Conservation (phyloP, 1,140 invertebrate species). For the Bombus vancouverensis region DNA sequence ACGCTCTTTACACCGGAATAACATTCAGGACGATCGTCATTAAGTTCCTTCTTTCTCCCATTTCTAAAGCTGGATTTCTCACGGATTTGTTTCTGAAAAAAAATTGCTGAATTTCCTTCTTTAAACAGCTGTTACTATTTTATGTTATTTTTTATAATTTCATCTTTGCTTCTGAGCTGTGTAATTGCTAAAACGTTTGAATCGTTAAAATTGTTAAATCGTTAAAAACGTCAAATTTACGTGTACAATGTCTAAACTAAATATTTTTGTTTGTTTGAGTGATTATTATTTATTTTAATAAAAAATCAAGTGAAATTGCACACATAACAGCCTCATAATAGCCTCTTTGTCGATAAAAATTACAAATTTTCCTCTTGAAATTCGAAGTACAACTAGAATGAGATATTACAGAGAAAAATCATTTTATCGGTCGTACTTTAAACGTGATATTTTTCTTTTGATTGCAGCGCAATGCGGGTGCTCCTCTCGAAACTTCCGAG, state of each 20-base stretch:
- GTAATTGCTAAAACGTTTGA: too few species aligned
- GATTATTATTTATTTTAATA: too few species aligned
- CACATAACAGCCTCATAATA: too few species aligned
- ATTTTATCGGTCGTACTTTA: neutral
- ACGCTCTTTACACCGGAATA: neutral
- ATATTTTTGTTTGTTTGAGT: too few species aligned
- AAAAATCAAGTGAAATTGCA: neutral
- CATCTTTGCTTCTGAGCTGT: too few species aligned
- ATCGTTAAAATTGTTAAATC: too few species aligned
- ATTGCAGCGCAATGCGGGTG: constrained; percentile 95
- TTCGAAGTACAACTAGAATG: neutral
- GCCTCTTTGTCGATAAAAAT: neutral
- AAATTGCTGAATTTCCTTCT: neutral
- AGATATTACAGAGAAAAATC: neutral
- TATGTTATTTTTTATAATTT: neutral
- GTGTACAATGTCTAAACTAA: too few species aligned
- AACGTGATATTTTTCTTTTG: constrained; percentile 6
- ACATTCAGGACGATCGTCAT: neutral
- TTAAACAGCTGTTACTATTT: neutral
- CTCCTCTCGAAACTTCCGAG: constrained; percentile 94
- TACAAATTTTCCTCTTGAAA: neutral
- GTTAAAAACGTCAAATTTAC: too few species aligned
- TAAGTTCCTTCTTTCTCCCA: too few species aligned
- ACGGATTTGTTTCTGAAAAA: neutral
- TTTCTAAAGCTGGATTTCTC: neutral